Base-by-base conservation (phyloP, 2,888 invertebrate genomes). In the Melieria omissa region DNA sequence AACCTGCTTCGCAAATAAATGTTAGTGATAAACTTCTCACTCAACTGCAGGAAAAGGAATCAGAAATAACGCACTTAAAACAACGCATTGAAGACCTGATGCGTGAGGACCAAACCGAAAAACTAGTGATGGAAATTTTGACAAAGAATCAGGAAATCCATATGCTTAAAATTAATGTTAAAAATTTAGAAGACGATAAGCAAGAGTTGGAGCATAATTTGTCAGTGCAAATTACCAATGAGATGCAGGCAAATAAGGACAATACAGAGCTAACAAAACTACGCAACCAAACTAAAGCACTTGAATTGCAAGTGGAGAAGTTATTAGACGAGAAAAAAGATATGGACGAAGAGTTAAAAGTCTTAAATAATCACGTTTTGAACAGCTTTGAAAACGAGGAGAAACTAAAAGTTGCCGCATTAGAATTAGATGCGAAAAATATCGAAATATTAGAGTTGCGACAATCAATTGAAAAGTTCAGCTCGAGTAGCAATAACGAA, bases 1-100 rank as follows among this genome's bases (percentile, higher is more conserved):
- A 29, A 29, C 29, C 29, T 29, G 29, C 29, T 29, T 29, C 29
- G 29, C 29, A 29, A 29, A 29, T 29, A 29, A 29, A 29, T 29
- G 29, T 29, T 29, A 29, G 29, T 29, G 82, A 84, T 29, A 84
- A 85, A 29, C 78, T 82, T 10, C 58, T 78, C 29, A 78, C 76
- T 12, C 82, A 78, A 71, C 62, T 88, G 7, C 85, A 86, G 70
- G 84, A 85, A 57, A 84, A 85, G 72, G 85, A 86, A 70, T 78
- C 85, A 0, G 85, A 86, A 75, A 83, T 86, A 71, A 77, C 82
- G 72, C 86, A 86, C 58, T 76, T 84, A 0, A 84, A 83, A 73
- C 85, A 83, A 74, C 85, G 84, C 75, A 84, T 86, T 54, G 86
- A 88, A 65, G 87, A 88, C 60, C 82, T 88, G 1, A 87, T 88